These are phyloP conservation scores for Mesorhabditis spiculigera DNA, from an alignment of 2,888 invertebrate genomes.

Conservation along the genomic window DNA sequence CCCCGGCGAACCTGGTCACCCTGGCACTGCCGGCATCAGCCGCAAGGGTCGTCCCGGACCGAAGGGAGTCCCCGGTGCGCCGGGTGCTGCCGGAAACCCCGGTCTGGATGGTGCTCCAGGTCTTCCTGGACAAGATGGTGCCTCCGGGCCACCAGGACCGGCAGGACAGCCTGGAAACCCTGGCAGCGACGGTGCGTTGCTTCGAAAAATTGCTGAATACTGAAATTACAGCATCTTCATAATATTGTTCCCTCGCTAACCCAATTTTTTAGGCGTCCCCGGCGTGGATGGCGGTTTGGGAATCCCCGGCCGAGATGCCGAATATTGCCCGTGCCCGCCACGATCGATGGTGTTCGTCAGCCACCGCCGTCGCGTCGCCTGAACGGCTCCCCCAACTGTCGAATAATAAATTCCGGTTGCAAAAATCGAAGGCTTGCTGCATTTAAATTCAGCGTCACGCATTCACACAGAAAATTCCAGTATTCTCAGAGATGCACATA, in stretches of 20 bases:
- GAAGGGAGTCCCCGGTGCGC: slow-evolving; percentile 19
- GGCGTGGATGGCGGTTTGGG: slow-evolving; percentile 26
- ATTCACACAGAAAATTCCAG: no score
- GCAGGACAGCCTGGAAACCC: slow-evolving; percentile 21
- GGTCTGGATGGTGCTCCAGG: slow-evolving; percentile 23
- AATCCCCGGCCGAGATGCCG: slow-evolving; percentile 22
- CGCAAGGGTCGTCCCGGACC: slow-evolving; percentile 16
- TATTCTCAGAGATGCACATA: no score
- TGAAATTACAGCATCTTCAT: no score
- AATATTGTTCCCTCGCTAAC: no score
- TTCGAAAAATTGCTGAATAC: no score
- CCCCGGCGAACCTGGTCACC: slow-evolving; percentile 19
- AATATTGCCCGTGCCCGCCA: slow-evolving; percentile 38
- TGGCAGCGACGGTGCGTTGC: slow-evolving; percentile 11
- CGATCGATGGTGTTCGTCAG: slow-evolving; percentile 19
- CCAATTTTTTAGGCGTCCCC: slow-evolving; percentile 10
- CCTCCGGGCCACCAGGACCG: slow-evolving; percentile 16
- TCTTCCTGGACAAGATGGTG: slow-evolving; percentile 23
- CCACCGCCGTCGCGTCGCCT: not conserved
- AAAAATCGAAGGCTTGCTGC: no score
- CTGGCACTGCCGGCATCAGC: slow-evolving; percentile 22
- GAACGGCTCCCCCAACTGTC: no score
- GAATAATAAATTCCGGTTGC: no score
- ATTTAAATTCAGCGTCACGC: no score
- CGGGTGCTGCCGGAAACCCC: slow-evolving; percentile 21